Conservation (phyloP, 2,113 vertebrate genomes). For the Erinaceus europaeus region DNA sequence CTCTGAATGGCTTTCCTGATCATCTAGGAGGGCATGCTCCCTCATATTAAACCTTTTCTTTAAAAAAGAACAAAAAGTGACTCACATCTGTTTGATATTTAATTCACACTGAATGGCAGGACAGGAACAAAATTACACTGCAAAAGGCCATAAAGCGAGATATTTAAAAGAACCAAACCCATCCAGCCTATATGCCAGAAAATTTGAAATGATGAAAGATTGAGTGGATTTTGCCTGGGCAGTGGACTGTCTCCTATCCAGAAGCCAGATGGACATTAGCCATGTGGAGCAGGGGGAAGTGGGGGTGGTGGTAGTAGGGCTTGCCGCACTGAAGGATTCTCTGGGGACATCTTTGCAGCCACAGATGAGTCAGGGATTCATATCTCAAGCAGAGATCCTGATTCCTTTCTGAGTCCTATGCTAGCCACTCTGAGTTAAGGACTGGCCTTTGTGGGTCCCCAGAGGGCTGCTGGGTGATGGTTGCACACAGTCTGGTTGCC, state of each 20-base stretch:
- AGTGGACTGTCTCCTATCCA: background rate
- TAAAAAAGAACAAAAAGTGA: conserved; percentile 63
- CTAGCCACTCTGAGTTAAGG: background rate
- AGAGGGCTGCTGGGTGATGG: background rate
- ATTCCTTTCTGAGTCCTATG: background rate
- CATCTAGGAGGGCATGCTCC: conserved; percentile 81
- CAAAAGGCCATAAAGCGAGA: conserved; percentile 78
- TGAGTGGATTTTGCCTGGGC: conserved; percentile 23
- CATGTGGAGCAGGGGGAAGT: conserved; percentile 63
- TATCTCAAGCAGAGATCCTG: background rate
- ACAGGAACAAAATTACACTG: conserved; percentile 79
- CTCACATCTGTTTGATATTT: conserved; percentile 86
- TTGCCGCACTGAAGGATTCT: background rate
- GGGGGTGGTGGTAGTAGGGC: conserved; percentile 45
- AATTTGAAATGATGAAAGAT: conserved; percentile 77
- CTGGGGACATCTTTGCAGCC: background rate
- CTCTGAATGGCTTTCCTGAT: conserved; percentile 79
- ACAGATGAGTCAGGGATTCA: background rate
- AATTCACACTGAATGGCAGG: conserved; percentile 82
- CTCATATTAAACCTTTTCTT: conserved; percentile 82
- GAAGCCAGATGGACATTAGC: conserved; percentile 35
- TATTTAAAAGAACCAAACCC: conserved; percentile 62
- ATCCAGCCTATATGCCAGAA: conserved; percentile 29
- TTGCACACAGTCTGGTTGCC: background rate
- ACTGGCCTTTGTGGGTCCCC: background rate